A percentile compares a stretch with the other conserved stretches of the same genome.
Conservation (phyloP, 2,797 vertebrate genomes). For the Peromyscus eremicus region DNA sequence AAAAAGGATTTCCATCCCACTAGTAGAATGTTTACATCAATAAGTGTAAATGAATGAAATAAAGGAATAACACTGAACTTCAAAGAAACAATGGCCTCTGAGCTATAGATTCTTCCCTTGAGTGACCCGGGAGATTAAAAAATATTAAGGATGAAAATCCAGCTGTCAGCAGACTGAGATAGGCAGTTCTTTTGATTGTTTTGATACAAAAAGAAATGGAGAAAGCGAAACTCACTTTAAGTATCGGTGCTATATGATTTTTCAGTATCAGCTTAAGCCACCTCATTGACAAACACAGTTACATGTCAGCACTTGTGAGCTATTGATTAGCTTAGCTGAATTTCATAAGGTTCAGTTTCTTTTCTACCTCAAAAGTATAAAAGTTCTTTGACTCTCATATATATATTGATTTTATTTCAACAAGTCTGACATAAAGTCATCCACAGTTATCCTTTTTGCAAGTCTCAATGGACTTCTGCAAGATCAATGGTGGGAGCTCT, state of each 20-base stretch:
- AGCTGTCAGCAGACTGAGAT: not conserved
- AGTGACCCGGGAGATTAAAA: not conserved
- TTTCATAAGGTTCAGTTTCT: not conserved
- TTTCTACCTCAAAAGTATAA: not conserved
- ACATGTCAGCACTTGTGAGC: not conserved
- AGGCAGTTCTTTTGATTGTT: slow-evolving; percentile 13
- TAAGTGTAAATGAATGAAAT: slow-evolving; percentile 25
- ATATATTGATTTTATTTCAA: not conserved
- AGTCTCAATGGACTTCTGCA: not conserved
- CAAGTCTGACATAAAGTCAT: not conserved
- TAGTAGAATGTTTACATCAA: not conserved
- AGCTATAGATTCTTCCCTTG: not conserved
- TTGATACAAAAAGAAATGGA: not conserved
- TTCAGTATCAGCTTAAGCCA: not conserved
- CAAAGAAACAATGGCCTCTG: not conserved
- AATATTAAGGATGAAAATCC: not conserved
- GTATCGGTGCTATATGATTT: not conserved
- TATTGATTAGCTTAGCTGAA: not conserved
- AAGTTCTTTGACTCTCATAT: not conserved
- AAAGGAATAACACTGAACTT: not conserved
- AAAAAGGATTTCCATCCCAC: not conserved
- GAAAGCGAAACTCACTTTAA: not conserved
- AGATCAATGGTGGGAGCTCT: not conserved
- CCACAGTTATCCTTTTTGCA: not conserved
- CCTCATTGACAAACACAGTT: not conserved